These are phyloP conservation scores for Capreolus pygargus DNA, from an alignment of 2,113 vertebrate genomes.

Conservation along the genomic window DNA sequence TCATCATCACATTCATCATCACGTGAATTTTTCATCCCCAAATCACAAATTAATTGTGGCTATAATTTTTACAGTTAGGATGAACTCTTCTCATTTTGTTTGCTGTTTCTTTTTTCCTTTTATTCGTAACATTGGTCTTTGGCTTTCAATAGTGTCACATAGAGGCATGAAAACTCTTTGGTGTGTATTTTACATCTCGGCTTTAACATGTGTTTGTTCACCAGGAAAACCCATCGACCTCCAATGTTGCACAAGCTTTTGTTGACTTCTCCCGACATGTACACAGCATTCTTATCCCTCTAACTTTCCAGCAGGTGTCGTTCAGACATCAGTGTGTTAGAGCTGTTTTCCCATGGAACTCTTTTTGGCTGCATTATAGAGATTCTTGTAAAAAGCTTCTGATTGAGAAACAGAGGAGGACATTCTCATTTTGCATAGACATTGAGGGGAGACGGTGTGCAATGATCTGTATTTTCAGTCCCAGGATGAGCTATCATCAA, in stretches of 20 bases:
- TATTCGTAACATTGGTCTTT: background rate
- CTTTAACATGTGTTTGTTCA: background rate
- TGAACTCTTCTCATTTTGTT: background rate
- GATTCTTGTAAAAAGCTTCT: constrained; percentile 54
- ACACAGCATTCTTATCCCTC: rapidly evolving
- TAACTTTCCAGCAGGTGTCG: background rate
- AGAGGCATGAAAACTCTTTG: background rate
- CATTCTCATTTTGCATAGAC: constrained; percentile 3
- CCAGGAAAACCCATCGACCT: background rate
- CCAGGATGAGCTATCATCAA: constrained; percentile 51
- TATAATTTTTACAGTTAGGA: background rate
- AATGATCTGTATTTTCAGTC: constrained; percentile 62
- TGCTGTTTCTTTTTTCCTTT: background rate
- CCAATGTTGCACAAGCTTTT: rapidly evolving
- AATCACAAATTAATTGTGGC: rapidly evolving
- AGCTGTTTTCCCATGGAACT: background rate
- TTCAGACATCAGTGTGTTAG: background rate
- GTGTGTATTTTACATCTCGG: background rate
- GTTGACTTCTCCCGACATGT: rapidly evolving
- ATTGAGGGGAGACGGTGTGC: background rate
- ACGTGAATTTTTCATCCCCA: too few relatives aligned
- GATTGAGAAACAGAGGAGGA: constrained; percentile 26
- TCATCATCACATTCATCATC: background rate
- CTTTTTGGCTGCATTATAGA: constrained; percentile 45
- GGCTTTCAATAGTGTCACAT: background rate